Evolutionary conservation across 2,113 vertebrate genomes (phyloP).

Genomic region (Calidris pygmaea): DNA sequence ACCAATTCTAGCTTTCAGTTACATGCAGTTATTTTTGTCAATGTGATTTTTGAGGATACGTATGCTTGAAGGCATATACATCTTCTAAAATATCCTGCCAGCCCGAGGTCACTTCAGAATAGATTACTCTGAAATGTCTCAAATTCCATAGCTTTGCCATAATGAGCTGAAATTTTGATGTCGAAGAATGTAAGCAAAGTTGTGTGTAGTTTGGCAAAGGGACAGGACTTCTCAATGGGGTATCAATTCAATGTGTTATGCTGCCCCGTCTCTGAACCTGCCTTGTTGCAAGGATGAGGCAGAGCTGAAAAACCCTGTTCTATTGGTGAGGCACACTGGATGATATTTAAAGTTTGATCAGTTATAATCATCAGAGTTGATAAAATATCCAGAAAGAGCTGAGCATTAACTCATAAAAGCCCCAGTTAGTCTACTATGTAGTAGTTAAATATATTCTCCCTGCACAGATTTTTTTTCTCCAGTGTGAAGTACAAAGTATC

Average conservation of each 20-base stretch:
- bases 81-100: background rate
- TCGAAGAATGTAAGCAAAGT: background rate
- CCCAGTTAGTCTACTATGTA: fast-evolving
- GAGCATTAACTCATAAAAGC: background rate
- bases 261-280: background rate
- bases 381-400: background rate
- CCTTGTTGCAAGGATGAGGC: background rate
- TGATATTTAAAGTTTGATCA: background rate
- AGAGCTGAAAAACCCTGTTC: background rate
- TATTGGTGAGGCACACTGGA: background rate
- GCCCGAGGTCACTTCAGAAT: constrained; percentile 10
- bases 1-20: background rate
- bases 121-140: constrained; percentile 5
- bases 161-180: background rate
- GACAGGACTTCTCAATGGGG: background rate
- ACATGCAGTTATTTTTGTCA: background rate
- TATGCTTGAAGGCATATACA: background rate
- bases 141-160: background rate
- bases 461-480: background rate
- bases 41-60: background rate
- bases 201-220: background rate
- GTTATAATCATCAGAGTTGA: background rate
- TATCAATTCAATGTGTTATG: background rate
- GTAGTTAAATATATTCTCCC: background rate
- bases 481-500: background rate